Percentiles rank a stretch among this genome's conserved stretches.
These are phyloP conservation scores for Umimayanthus kanabou DNA, from an alignment of 92 coral and sea anemone species.

Conservation along the genomic window DNA sequence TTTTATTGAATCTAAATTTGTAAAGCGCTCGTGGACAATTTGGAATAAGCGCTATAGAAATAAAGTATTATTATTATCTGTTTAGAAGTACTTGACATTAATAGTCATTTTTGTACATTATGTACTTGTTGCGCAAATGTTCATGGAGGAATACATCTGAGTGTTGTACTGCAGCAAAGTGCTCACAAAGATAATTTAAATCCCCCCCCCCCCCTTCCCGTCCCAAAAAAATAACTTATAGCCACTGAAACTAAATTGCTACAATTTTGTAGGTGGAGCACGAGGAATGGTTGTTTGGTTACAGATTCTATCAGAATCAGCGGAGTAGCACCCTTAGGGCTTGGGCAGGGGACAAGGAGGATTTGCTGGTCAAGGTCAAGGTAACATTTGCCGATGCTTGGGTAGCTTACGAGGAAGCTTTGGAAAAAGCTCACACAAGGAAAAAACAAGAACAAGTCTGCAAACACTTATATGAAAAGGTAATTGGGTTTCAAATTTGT, in stretches of 20 bases:
- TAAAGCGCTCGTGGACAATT: too few relatives aligned
- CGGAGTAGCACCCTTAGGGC: slow-evolving; percentile 71
- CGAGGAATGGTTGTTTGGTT: slow-evolving; percentile 88
- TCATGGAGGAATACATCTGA: too few relatives aligned
- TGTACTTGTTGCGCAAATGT: too few relatives aligned
- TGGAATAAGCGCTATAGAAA: too few relatives aligned
- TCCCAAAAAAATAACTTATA: too few relatives aligned
- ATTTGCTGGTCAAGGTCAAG: slow-evolving; percentile 80
- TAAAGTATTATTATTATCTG: too few relatives aligned
- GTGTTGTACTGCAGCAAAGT: too few relatives aligned
- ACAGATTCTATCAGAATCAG: slow-evolving; percentile 87
- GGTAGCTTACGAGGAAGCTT: slow-evolving; percentile 81
- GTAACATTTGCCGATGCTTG: slow-evolving; percentile 95
- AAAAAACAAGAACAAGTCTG: slow-evolving; percentile 86
- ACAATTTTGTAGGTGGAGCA: slow-evolving; percentile 77
- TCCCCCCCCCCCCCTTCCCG: too few relatives aligned
- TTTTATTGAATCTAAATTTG: too few relatives aligned
- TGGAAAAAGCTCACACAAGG: slow-evolving; percentile 65
- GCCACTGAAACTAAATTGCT: not conserved
- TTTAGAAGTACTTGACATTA: too few relatives aligned
- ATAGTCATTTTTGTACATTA: too few relatives aligned
- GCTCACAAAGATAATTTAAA: too few relatives aligned
- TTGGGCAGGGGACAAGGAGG: slow-evolving; percentile 86
- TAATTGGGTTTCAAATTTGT: not conserved
- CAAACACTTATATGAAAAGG: slow-evolving; percentile 89